Evolutionary conservation across 2,113 vertebrate species (phyloP).

Genomic region (Ceuthmochares aereus): DNA sequence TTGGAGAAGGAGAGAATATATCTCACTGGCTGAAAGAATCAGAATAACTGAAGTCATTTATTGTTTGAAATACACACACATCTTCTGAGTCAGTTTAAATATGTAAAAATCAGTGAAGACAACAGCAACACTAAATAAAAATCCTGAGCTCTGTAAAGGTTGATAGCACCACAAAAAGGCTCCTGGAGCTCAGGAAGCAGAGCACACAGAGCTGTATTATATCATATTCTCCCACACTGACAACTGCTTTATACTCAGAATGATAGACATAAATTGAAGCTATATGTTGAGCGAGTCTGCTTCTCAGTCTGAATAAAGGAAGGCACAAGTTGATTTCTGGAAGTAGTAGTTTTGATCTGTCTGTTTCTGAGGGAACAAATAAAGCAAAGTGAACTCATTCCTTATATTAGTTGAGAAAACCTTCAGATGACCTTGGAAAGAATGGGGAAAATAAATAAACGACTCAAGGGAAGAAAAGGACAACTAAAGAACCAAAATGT

Average conservation of each 20-base stretch:
- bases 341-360: neutral
- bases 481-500: neutral
- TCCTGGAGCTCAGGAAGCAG: neutral
- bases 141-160: constrained; percentile 39
- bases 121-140: constrained; percentile 58
- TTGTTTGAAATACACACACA: constrained; percentile 35
- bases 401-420: neutral
- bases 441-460: neutral
- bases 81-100: constrained; percentile 27
- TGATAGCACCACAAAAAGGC: constrained; percentile 11
- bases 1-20: neutral
- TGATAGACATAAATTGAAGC: constrained; percentile 46
- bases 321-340: constrained; percentile 7
- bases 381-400: neutral
- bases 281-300: constrained; percentile 40
- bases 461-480: neutral
- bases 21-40: constrained; percentile 47
- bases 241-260: neutral
- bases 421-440: neutral
- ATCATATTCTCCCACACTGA: constrained; percentile 45
- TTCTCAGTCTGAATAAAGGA: neutral
- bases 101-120: constrained; percentile 58
- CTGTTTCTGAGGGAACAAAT: constrained; percentile 3
- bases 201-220: constrained; percentile 15
- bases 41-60: constrained; percentile 48